phyloP scores from a whole-genome alignment of 2,797 vertebrate species.

The Schizopygopsis malacanthus region DNA sequence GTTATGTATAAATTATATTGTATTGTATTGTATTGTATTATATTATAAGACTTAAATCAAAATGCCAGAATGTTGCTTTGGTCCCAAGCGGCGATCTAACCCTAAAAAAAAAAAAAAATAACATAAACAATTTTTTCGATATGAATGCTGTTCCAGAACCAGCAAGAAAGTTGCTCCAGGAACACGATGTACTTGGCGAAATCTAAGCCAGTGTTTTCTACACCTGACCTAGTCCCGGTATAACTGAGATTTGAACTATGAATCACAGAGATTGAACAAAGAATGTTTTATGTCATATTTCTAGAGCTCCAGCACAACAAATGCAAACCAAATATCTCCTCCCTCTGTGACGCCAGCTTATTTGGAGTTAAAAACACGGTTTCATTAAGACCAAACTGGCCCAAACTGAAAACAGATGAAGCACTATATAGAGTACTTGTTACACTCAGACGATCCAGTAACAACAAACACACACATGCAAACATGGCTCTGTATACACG shows the following conservation, averaged over 20 bases:
- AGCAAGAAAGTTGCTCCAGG: background rate
- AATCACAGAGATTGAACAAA: background rate
- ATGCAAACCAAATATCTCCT: background rate
- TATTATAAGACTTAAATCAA: background rate
- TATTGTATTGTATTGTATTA: background rate
- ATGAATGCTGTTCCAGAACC: background rate
- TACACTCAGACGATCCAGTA: background rate
- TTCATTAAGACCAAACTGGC: background rate
- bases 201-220: background rate
- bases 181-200: background rate
- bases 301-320: background rate
- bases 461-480: conserved; percentile 34
- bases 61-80: background rate
- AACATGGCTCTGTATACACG: background rate
- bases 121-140: background rate
- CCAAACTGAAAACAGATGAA: background rate
- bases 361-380: background rate
- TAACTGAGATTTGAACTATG: background rate
- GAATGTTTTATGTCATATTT: background rate
- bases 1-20: background rate
- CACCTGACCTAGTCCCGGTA: background rate
- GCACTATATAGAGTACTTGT: background rate
- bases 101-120: background rate
- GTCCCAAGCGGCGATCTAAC: background rate
- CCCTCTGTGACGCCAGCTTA: background rate